A percentile compares a stretch with the other conserved stretches of the same genome.
These are phyloP conservation scores for Digitonthophagus gazella DNA, from an alignment of 2,888 invertebrate species.

Conservation along the genomic window DNA sequence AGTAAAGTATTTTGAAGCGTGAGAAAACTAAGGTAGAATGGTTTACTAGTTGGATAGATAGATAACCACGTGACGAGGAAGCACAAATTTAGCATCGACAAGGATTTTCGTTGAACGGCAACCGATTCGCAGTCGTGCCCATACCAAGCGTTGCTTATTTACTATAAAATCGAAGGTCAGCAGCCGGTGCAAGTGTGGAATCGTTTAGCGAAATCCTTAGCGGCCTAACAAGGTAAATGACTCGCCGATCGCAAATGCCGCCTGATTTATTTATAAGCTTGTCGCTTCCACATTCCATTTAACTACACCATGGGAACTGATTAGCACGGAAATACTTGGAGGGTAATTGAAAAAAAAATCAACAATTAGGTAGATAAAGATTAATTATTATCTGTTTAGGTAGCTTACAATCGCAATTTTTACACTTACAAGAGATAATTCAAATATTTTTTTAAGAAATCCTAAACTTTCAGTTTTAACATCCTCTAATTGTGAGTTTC, in stretches of 20 bases:
- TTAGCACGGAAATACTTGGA: not conserved
- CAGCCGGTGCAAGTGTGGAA: conserved; percentile 5
- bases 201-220: conserved; percentile 15
- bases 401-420: no score
- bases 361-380: not conserved
- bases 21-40: not conserved
- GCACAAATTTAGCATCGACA: not conserved
- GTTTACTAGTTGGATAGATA: not conserved
- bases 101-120: not conserved
- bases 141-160: conserved; percentile 4
- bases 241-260: not conserved
- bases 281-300: not conserved
- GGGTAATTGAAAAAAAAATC: not conserved
- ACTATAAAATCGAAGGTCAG: conserved; percentile 11
- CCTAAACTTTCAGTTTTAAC: no score
- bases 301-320: not conserved
- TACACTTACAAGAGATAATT: no score
- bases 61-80: not conserved
- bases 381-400: no score
- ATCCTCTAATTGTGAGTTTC: no score
- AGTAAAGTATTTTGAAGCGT: not conserved
- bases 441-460: no score
- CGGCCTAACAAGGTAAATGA: conserved; percentile 15
- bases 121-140: not conserved
- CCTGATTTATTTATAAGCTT: not conserved